Percentiles rank a stretch among this genome's conserved stretches.
Conservation (phyloP, 2,113 vertebrate species). For the Upupa epops region DNA sequence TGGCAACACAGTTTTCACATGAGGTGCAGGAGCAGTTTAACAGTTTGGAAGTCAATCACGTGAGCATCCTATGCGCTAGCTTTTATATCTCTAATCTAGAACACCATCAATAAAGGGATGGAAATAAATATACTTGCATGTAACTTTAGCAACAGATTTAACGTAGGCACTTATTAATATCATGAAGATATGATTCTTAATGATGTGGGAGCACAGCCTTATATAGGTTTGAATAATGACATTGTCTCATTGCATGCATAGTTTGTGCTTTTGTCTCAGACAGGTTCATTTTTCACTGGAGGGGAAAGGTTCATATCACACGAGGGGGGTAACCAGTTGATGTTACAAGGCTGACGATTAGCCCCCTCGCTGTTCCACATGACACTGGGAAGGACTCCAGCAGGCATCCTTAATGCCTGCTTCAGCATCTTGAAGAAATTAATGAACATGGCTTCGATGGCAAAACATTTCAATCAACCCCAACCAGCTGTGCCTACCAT, state of each 20-base stretch:
- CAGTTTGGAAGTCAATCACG: constrained; percentile 47
- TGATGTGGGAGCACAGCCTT: constrained; percentile 80
- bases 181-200: constrained; percentile 81
- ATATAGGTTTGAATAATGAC: constrained; percentile 83
- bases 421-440: constrained; percentile 87
- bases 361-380: constrained; percentile 84
- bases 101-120: constrained; percentile 52
- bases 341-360: constrained; percentile 88
- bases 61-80: not conserved
- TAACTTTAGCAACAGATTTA: constrained; percentile 62
- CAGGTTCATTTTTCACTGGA: constrained; percentile 86
- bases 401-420: constrained; percentile 85
- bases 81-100: constrained; percentile 44
- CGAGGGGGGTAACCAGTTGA: constrained; percentile 85
- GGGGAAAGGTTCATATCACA: constrained; percentile 86
- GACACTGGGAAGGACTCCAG: constrained; percentile 85
- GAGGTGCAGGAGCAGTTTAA: not conserved
- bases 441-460: constrained; percentile 83
- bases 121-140: constrained; percentile 71
- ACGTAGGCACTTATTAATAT: constrained; percentile 81
- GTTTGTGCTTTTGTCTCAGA: constrained; percentile 82
- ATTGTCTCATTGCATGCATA: constrained; percentile 80
- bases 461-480: constrained; percentile 87
- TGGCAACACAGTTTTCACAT: not conserved
- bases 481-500: constrained; percentile 81